Evolutionary conservation across 2,113 vertebrate species (phyloP).

Genomic region (Chloropsis cyanopogon): DNA sequence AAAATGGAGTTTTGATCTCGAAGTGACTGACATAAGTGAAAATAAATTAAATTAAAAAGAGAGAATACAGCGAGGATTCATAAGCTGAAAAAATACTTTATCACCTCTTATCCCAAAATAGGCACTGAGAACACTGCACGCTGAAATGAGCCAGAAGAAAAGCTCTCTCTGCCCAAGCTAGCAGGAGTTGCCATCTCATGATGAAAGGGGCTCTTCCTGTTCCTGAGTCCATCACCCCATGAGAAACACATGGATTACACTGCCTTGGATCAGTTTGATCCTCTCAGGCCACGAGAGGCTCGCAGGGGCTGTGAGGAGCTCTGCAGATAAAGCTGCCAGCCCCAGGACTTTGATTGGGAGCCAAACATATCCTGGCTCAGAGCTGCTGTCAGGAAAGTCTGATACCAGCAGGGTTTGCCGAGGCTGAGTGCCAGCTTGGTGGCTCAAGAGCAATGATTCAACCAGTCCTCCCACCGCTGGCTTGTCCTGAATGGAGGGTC

Average conservation of each 20-base stretch:
- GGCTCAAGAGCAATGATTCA: background rate
- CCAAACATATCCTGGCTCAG: background rate
- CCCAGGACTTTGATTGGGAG: background rate
- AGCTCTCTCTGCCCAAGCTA: background rate
- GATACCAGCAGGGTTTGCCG: background rate
- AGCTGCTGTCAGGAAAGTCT: background rate
- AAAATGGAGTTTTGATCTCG: background rate
- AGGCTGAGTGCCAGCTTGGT: background rate
- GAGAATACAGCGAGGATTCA: background rate
- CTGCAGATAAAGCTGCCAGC: slow-evolving; percentile 19
- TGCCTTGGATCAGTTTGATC: background rate
- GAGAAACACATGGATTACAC: background rate
- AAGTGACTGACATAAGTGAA: background rate
- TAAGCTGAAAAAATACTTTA: background rate
- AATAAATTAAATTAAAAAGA: background rate
- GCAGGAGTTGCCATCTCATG: background rate
- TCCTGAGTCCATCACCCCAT: background rate
- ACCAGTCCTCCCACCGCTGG: background rate
- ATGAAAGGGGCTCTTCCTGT: slow-evolving; percentile 13
- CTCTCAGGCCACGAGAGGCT: background rate
- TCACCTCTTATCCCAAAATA: background rate
- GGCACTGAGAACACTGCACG: background rate
- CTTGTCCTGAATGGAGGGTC: background rate
- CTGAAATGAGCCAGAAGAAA: background rate
- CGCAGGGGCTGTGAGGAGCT: background rate